These are phyloP conservation scores for Onychostruthus taczanowskii DNA, from an alignment of 2,113 vertebrate species.

Conservation along the genomic window DNA sequence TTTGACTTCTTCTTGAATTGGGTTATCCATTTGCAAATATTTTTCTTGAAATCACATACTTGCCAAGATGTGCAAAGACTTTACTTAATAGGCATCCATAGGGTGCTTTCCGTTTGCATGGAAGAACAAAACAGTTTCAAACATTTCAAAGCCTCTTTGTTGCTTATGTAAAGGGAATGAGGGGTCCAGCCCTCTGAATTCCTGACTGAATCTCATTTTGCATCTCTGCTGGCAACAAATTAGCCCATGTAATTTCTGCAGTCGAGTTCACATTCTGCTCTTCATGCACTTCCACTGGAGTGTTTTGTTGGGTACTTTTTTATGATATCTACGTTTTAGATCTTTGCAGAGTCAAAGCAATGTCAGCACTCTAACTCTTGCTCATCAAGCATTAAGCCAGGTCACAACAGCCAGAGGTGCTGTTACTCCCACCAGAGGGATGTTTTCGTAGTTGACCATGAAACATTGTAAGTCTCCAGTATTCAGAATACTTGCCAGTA, in stretches of 20 bases:
- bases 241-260: neutral
- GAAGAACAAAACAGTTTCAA: slow-evolving; percentile 35
- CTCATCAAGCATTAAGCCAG: neutral
- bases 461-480: neutral
- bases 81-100: slow-evolving; percentile 38
- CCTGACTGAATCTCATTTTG: slow-evolving; percentile 1
- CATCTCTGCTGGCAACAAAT: slow-evolving; percentile 36
- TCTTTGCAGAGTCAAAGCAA: neutral
- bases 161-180: slow-evolving; percentile 15
- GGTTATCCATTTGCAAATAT: slow-evolving; percentile 61
- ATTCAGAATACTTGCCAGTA: neutral
- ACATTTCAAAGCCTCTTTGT: slow-evolving; percentile 47
- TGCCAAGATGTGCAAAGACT: slow-evolving; percentile 27
- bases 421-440: neutral
- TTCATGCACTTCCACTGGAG: neutral
- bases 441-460: neutral
- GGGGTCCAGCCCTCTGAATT: slow-evolving; percentile 33
- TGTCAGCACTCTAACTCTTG: neutral
- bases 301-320: neutral
- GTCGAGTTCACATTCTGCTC: neutral
- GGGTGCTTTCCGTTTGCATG: slow-evolving; percentile 47
- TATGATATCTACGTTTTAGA: neutral
- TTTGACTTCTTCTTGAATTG: slow-evolving; percentile 40
- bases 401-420: neutral
- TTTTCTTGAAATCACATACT: slow-evolving; percentile 61